Conservation (phyloP, 2,797 vertebrate species). For the Muscicapa striata region DNA sequence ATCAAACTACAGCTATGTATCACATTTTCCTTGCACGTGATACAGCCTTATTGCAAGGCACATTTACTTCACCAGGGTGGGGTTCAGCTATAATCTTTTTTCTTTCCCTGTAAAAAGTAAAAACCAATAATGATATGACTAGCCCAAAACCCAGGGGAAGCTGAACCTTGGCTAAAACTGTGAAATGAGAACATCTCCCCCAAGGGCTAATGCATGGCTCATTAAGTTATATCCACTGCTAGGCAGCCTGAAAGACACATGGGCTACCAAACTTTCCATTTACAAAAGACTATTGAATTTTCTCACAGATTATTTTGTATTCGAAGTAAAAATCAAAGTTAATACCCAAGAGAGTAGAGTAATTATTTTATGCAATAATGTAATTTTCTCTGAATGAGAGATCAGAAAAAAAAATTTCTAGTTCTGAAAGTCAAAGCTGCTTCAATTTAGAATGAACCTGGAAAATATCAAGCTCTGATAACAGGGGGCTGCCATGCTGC, state of each 20-base stretch:
- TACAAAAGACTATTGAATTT: background rate
- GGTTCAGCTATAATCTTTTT: background rate
- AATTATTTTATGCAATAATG: background rate
- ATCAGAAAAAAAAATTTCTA: background rate
- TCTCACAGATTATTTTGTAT: background rate
- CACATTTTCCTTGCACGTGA: conserved; percentile 19
- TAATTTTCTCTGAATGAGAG: background rate
- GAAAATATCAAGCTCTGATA: background rate
- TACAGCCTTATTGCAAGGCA: background rate
- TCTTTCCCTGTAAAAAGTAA: background rate
- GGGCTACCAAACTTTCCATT: background rate
- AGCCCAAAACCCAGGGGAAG: background rate
- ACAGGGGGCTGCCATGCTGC: background rate
- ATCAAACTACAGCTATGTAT: background rate
- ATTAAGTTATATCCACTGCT: background rate
- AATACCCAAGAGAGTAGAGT: background rate
- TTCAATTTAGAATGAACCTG: background rate
- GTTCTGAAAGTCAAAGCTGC: background rate
- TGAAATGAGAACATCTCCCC: conserved; percentile 25
- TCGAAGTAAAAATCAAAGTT: background rate
- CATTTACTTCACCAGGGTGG: conserved; percentile 30
- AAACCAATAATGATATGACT: background rate
- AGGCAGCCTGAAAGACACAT: background rate
- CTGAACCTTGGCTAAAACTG: background rate
- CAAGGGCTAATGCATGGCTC: background rate